Conservation (phyloP, 2,797 vertebrate genomes). For the Antennarius maculatus region DNA sequence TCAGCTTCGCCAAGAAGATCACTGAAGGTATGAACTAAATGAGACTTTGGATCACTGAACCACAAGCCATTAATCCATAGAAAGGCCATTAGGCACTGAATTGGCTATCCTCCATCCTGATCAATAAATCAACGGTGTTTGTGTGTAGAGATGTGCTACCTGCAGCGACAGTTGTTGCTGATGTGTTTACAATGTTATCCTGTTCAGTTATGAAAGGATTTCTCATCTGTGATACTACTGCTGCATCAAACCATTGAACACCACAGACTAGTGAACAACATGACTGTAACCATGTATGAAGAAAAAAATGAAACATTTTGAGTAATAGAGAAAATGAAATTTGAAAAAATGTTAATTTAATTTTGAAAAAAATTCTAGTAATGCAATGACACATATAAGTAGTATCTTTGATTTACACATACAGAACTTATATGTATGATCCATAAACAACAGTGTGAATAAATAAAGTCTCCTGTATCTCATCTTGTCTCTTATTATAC, state of each 20-base stretch:
- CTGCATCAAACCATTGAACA: slow-evolving; percentile 12
- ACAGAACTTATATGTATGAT: no score
- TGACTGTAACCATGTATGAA: neutral
- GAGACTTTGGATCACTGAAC: slow-evolving; percentile 34
- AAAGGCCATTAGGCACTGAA: slow-evolving; percentile 52
- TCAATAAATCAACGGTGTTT: slow-evolving; percentile 57
- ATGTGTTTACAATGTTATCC: slow-evolving; percentile 46
- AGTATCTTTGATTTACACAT: no score
- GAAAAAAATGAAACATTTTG: neutral
- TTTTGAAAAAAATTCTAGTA: no score
- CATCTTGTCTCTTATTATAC: no score
- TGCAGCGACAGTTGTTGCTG: slow-evolving; percentile 23
- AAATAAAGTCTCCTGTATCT: no score
- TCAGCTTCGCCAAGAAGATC: neutral
- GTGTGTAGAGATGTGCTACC: slow-evolving; percentile 33
- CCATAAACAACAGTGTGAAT: neutral
- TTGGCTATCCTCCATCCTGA: slow-evolving; percentile 29
- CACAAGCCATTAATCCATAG: slow-evolving; percentile 39
- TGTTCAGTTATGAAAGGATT: neutral
- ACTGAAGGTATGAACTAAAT: slow-evolving; percentile 30
- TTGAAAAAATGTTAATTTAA: neutral
- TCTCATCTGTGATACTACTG: slow-evolving; percentile 11
- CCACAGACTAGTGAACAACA: neutral
- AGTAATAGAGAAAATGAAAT: neutral
- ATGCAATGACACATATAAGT: no score